Evolutionary conservation across 2,113 vertebrate species (phyloP).

Genomic region (Camelus bactrianus): DNA sequence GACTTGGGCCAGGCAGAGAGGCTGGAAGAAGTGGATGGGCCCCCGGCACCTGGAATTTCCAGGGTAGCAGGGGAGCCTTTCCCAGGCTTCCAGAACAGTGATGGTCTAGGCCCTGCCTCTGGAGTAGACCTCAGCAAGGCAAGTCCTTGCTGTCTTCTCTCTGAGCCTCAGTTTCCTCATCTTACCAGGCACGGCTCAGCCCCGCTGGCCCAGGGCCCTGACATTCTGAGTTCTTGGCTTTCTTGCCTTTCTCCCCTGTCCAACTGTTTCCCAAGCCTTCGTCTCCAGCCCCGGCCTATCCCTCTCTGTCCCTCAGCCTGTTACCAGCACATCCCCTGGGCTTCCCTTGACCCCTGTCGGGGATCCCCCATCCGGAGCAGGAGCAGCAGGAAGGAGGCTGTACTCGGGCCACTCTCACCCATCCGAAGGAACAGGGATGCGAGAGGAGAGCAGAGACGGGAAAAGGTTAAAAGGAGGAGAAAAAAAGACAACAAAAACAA

Average conservation of each 20-base stretch:
- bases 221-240: not conserved
- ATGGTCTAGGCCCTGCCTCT: not conserved
- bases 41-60: not conserved
- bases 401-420: not conserved
- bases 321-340: not conserved
- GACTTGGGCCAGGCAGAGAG: not conserved
- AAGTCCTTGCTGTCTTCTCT: not conserved
- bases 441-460: not conserved
- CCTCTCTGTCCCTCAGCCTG: not conserved
- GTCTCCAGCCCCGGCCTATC: not conserved
- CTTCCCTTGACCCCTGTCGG: too few relatives aligned
- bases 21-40: not conserved
- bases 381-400: not conserved
- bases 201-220: not conserved
- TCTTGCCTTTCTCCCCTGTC: not conserved
- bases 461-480: not conserved
- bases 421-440: not conserved
- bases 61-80: not conserved
- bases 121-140: not conserved
- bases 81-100: not conserved
- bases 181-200: not conserved
- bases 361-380: accelerated
- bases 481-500: too few relatives aligned
- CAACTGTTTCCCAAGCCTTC: not conserved
- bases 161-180: not conserved